phyloP scores from a whole-genome alignment of 2,797 vertebrate genomes.

The Dromococcyx pavoninus region DNA sequence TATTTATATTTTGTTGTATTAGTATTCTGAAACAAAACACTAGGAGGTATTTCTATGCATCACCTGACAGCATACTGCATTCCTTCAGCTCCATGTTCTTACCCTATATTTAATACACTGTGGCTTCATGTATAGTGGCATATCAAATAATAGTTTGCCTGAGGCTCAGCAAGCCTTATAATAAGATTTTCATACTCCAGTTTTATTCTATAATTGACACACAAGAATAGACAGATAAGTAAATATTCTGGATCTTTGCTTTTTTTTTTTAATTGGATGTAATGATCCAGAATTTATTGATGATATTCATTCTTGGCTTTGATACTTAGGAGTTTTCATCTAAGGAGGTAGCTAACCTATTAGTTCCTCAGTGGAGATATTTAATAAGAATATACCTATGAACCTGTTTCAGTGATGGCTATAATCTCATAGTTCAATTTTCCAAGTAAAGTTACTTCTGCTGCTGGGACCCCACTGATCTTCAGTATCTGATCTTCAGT shows the following conservation, averaged over 20 bases:
- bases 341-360: not conserved
- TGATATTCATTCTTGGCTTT: not conserved
- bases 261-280: not conserved
- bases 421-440: constrained; percentile 26
- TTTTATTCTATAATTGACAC: not conserved
- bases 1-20: not conserved
- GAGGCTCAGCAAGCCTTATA: not conserved
- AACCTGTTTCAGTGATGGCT: not conserved
- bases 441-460: not conserved
- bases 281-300: not conserved
- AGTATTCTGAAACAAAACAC: not conserved
- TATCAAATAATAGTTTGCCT: not conserved
- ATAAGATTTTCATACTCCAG: not conserved
- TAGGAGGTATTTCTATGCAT: constrained; percentile 9
- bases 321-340: not conserved
- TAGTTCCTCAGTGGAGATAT: not conserved
- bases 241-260: not conserved
- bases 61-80: not conserved
- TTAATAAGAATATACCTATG: not conserved
- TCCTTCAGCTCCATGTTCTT: not conserved
- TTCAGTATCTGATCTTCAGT: not conserved
- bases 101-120: not conserved
- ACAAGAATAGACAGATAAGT: not conserved
- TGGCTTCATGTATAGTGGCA: not conserved
- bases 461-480: not conserved